Percentiles rank a stretch among this genome's conserved stretches.
phyloP scores from a whole-genome alignment of 2,113 vertebrate genomes.

The Rostratula benghalensis region DNA sequence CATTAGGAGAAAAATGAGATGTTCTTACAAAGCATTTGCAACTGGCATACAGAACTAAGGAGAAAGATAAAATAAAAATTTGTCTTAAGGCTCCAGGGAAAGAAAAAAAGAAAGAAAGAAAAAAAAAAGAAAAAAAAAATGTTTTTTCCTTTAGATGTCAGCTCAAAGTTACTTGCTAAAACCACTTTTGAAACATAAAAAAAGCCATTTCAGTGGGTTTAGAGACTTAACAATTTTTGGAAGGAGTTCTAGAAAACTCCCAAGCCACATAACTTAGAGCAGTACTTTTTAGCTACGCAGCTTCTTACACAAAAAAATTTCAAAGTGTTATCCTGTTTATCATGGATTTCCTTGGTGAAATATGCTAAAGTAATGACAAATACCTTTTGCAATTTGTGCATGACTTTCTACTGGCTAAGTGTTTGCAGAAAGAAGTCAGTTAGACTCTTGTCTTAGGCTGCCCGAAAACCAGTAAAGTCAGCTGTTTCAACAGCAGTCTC shows the following conservation, averaged over 20 bases:
- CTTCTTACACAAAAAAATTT: not conserved
- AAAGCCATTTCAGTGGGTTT: not conserved
- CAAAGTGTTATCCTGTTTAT: not conserved
- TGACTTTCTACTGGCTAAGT: not conserved
- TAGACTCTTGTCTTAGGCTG: not conserved
- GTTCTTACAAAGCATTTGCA: not conserved
- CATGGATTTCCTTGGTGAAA: not conserved
- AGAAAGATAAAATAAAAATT: not conserved
- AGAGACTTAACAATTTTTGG: not conserved
- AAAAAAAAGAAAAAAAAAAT: not conserved
- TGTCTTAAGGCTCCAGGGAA: not conserved
- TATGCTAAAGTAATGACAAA: not conserved
- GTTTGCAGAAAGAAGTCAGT: not conserved
- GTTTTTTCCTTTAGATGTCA: not conserved
- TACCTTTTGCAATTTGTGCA: not conserved
- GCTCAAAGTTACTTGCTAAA: not conserved
- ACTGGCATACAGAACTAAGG: not conserved
- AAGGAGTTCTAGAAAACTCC: not conserved
- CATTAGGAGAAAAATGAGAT: not conserved
- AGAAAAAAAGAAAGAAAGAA: too few species aligned
- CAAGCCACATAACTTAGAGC: not conserved
- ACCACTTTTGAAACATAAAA: not conserved
- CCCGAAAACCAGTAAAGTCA: not conserved
- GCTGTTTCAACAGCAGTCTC: not conserved
- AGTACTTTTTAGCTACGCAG: not conserved